phyloP scores from a whole-genome alignment of 2,797 vertebrate genomes.

The Cirrhinus mrigala region DNA sequence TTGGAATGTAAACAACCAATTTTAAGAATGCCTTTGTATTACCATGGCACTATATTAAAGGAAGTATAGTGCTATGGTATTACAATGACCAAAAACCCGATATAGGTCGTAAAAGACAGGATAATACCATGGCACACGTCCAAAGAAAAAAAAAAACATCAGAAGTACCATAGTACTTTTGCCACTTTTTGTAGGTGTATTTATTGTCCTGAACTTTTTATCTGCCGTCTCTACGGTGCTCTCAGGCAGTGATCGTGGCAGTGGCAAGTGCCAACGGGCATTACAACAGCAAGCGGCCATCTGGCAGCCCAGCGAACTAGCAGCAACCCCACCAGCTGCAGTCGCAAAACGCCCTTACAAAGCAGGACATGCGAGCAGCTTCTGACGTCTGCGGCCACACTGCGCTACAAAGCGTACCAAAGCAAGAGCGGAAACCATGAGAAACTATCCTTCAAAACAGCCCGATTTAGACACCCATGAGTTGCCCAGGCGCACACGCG shows the following conservation, averaged over 20 bases:
- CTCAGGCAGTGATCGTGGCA: conserved; percentile 74
- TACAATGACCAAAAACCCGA: background rate
- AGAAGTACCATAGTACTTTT: conserved; percentile 13
- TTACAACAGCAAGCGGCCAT: conserved; percentile 86
- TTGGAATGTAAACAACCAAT: background rate
- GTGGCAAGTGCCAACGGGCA: conserved; percentile 84
- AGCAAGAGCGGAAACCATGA: conserved; percentile 85
- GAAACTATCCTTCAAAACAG: conserved; percentile 76
- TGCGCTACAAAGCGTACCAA: conserved; percentile 85
- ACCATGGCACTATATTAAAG: background rate
- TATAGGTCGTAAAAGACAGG: background rate
- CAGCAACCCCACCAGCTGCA: conserved; percentile 83
- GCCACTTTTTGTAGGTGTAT: conserved; percentile 40
- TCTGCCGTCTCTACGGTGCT: conserved; percentile 58
- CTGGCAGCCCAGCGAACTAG: conserved; percentile 84
- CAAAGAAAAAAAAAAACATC: background rate
- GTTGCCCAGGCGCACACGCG: conserved; percentile 71
- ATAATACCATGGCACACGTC: background rate
- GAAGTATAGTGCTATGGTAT: no score
- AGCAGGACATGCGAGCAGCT: conserved; percentile 90
- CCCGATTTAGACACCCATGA: conserved; percentile 75
- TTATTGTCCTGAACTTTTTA: conserved; percentile 64
- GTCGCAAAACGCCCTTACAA: conserved; percentile 88
- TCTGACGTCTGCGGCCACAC: conserved; percentile 90
- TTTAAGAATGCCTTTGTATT: conserved; percentile 5